These are phyloP conservation scores for Ochlodes sylvanus DNA, from an alignment of 2,888 invertebrate species.

Conservation along the genomic window DNA sequence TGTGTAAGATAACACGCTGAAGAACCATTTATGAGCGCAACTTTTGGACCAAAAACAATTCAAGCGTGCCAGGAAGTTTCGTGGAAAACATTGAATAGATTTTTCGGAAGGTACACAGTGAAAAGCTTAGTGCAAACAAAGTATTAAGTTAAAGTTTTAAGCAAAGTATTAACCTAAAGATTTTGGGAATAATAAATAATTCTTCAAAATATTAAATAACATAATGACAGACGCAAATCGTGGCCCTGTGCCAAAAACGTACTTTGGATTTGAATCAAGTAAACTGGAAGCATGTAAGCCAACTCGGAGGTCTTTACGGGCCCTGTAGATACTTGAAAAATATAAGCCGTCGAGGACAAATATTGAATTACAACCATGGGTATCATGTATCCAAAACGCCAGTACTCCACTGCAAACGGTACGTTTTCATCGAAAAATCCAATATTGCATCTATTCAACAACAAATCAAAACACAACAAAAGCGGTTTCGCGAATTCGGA, in stretches of 20 bases:
- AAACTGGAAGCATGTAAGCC: constrained; percentile 40
- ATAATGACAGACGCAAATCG: constrained; percentile 2
- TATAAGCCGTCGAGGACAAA: constrained; percentile 30
- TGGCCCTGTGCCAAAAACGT: constrained; percentile 27
- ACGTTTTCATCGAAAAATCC: constrained; percentile 40
- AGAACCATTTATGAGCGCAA: constrained; percentile 11
- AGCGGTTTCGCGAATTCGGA: constrained; percentile 43
- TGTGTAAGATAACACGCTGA: constrained; percentile 22
- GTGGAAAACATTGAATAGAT: constrained; percentile 21
- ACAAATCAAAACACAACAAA: constrained; percentile 42
- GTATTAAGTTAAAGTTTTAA: neutral
- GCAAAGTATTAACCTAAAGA: neutral
- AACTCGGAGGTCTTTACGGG: constrained; percentile 41
- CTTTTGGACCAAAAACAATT: constrained; percentile 21
- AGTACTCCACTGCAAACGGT: constrained; percentile 38
- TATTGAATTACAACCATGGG: constrained; percentile 33
- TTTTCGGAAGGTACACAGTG: constrained; percentile 9
- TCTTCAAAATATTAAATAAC: neutral
- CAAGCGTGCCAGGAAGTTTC: constrained; percentile 6
- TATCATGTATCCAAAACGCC: constrained; percentile 39
- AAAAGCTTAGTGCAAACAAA: constrained; percentile 7
- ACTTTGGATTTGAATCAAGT: constrained; percentile 41
- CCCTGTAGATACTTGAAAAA: constrained; percentile 31
- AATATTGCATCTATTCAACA: constrained; percentile 43
- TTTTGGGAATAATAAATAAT: constrained; percentile 24